phyloP scores from a whole-genome alignment of 2,888 invertebrate species.

The Ennomos erosarius region DNA sequence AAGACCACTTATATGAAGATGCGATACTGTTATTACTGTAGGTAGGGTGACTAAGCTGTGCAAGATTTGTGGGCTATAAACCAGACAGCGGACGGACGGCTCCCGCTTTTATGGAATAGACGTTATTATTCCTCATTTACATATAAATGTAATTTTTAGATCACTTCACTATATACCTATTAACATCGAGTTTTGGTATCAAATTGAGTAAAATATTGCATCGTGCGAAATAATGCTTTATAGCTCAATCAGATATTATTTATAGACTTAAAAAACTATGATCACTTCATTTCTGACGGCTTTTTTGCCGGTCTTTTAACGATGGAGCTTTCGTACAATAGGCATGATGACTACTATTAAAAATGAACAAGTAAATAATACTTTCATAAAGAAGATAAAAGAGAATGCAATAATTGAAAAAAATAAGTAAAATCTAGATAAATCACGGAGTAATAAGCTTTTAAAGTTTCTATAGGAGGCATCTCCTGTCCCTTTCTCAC shows the following conservation, averaged over 20 bases:
- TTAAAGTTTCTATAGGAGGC: no score
- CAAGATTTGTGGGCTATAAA: constrained; percentile 50
- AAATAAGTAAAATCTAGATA: no score
- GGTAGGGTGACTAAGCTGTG: constrained; percentile 45
- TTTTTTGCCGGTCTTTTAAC: no score
- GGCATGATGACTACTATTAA: no score
- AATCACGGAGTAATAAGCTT: no score
- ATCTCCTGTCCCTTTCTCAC: no score
- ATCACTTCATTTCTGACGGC: no score
- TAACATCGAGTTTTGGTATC: constrained; percentile 17
- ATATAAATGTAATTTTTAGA: constrained; percentile 31
- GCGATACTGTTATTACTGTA: constrained; percentile 8
- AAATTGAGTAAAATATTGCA: constrained; percentile 20
- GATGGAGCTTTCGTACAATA: no score
- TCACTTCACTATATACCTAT: constrained; percentile 20
- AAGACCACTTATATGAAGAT: background rate
- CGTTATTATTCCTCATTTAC: constrained; percentile 31
- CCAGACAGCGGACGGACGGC: constrained; percentile 22
- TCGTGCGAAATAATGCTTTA: background rate
- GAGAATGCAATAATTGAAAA: no score
- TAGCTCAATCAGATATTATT: constrained; percentile 4
- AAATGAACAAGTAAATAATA: no score
- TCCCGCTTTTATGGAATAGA: constrained; percentile 31
- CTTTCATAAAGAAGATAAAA: no score
- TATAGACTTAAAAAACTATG: background rate